phyloP scores from a whole-genome alignment of 2,888 invertebrate species.

The Drosophila rubida region DNA sequence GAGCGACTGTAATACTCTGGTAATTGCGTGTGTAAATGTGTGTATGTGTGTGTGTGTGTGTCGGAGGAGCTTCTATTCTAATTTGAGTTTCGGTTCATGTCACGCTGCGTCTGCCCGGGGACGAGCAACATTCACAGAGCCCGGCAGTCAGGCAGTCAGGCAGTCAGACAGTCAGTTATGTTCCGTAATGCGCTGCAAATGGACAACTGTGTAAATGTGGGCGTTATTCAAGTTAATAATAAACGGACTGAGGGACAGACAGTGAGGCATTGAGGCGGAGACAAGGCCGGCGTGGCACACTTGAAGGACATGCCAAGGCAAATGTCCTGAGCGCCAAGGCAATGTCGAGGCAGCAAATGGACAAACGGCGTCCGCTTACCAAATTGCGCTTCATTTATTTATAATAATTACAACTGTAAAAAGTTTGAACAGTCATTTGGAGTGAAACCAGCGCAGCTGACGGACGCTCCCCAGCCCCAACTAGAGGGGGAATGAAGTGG shows the following conservation, averaged over 20 bases:
- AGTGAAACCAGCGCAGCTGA: conserved; percentile 44
- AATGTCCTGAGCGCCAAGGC: conserved; percentile 30
- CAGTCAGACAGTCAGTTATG: background rate
- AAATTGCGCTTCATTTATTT: conserved; percentile 79
- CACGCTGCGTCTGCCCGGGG: conserved; percentile 26
- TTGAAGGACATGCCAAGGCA: conserved; percentile 42
- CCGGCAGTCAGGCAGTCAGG: conserved; percentile 2
- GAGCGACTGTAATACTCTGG: conserved; percentile 33
- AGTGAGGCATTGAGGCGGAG: background rate
- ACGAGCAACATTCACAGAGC: conserved; percentile 20
- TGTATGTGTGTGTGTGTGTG: background rate
- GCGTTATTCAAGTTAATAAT: conserved; percentile 70
- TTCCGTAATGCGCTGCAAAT: conserved; percentile 42
- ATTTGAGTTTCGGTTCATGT: conserved; percentile 48
- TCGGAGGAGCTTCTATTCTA: conserved; percentile 43
- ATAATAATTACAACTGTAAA: conserved; percentile 77
- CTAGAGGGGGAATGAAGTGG: background rate
- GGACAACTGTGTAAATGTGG: conserved; percentile 58
- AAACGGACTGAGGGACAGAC: conserved; percentile 38
- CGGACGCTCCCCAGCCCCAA: conserved; percentile 2
- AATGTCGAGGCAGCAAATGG: background rate
- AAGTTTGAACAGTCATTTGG: conserved; percentile 75
- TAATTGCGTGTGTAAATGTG: conserved; percentile 10
- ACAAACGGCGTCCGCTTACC: conserved; percentile 46
- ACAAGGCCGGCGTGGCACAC: conserved; percentile 8